These are phyloP conservation scores for Yponomeuta cagnagella DNA, from an alignment of 2,888 invertebrate species.

Conservation along the genomic window DNA sequence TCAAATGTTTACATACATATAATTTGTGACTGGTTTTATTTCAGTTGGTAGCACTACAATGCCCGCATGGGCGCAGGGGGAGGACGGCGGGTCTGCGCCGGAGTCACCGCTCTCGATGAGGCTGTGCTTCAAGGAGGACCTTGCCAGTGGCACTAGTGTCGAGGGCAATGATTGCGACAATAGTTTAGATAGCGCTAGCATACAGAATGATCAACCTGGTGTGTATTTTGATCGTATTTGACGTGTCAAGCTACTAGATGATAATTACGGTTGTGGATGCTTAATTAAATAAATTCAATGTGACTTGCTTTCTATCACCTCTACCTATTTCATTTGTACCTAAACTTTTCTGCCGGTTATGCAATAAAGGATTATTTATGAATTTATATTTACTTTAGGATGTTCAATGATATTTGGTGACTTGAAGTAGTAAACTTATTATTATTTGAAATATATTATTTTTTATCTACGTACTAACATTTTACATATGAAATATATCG, in stretches of 20 bases:
- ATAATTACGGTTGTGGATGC: too few species aligned
- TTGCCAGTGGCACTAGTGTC: not conserved
- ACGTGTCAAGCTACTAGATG: not conserved
- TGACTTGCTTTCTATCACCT: too few species aligned
- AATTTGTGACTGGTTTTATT: not conserved
- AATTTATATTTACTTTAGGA: too few species aligned
- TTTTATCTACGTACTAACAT: too few species aligned
- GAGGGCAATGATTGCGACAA: conserved; percentile 18
- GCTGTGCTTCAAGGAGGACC: conserved; percentile 4
- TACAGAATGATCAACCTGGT: conserved; percentile 52
- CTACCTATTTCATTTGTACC: too few species aligned
- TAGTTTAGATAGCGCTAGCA: conserved; percentile 39
- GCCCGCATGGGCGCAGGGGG: conserved; percentile 57
- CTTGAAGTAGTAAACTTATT: too few species aligned
- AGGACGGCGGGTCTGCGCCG: conserved; percentile 38
- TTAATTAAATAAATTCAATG: too few species aligned
- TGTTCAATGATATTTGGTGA: too few species aligned
- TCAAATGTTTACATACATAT: not conserved
- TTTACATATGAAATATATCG: too few species aligned
- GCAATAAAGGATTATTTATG: too few species aligned
- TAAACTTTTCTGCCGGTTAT: too few species aligned
- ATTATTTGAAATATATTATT: too few species aligned
- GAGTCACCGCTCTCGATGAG: conserved; percentile 33
- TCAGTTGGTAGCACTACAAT: conserved; percentile 27
- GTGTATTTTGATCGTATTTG: conserved; percentile 18